phyloP scores from a whole-genome alignment of 1,140 invertebrate species.

The Hermetia illucens region DNA sequence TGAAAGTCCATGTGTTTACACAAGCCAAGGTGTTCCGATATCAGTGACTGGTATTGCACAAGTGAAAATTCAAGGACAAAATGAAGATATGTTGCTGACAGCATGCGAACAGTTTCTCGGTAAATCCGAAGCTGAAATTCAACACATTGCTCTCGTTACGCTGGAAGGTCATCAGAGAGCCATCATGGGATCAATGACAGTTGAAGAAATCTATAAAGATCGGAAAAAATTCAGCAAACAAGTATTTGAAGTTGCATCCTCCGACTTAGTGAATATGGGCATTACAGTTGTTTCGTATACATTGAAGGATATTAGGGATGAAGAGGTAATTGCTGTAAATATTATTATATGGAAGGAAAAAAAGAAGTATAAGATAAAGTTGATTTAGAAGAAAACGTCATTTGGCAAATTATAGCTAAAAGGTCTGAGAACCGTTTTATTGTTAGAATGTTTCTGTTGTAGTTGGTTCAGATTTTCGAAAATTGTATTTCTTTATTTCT shows the following conservation, averaged over 20 bases:
- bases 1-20: constrained; percentile 85
- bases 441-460: constrained; percentile 4
- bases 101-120: constrained; percentile 96
- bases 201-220: constrained; percentile 98
- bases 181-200: constrained; percentile 98
- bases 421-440: too few species aligned
- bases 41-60: constrained; percentile 95
- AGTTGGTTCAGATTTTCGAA: neutral
- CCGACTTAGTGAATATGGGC: constrained; percentile 94
- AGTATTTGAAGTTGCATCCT: constrained; percentile 88
- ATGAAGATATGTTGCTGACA: constrained; percentile 90
- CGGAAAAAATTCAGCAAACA: constrained; percentile 97
- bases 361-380: too few species aligned
- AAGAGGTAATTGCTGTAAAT: constrained; percentile 58
- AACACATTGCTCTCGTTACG: constrained; percentile 86
- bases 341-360: too few species aligned
- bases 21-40: constrained; percentile 91
- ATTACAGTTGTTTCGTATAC: constrained; percentile 97
- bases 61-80: constrained; percentile 96
- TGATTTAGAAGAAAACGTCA: too few species aligned
- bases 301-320: constrained; percentile 92
- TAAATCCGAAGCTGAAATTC: constrained; percentile 79
- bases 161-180: constrained; percentile 94
- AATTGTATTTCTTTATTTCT: constrained; percentile 3
- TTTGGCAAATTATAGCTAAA: too few species aligned